Evolutionary conservation across 1,140 invertebrate species (phyloP), one percentile per base, ranked within the genome.

Genomic region (Diploscapter pachys): DNA sequence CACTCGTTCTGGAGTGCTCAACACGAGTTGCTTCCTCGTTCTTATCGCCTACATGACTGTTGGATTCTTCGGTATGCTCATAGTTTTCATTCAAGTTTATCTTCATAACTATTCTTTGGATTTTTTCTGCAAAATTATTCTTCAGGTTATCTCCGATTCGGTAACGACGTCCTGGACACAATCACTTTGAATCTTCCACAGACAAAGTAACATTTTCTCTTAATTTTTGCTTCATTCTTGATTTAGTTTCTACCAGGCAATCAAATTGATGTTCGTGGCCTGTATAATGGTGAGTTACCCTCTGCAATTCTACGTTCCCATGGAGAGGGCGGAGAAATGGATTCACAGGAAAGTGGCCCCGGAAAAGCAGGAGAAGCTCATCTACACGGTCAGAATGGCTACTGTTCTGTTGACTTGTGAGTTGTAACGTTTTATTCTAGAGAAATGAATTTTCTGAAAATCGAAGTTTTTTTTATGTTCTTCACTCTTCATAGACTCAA

Each of bases 21-120:
- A 84, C 53, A 81, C 81, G 6, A 71, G 78, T 13, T 83, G 83
- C 53, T 57, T 78, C 54, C 56, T 86, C 8, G 81, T 85, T 4
- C 53, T 84, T 3, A 57, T 71, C 11, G 68, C 84, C 49, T 85
- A 77, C 71, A 77, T 57, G 31, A 73, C 79, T 3, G 75, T 83
- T 5, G 84, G 85, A 68, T 85, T 83, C 63, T 83, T 85, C 62
- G 80, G 82, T 48, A 85, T 80, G 69, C 72, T 86, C 51, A 79
- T 79, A 56, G 80, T 81, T 61, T 53, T 6, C 5, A 68, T 51
- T 71, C 48, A 63, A 6, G 13, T 6, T 6, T 6, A 6, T 55
- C 11, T 54, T 8, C 11, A 13, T 55, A 63, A 48, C 48, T 55
- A 51, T 72, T 72, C 71, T 82, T 82, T 63, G 85, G 31, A 31